Conservation (phyloP, 2,888 invertebrate genomes). For the Notodonta dromedarius region DNA sequence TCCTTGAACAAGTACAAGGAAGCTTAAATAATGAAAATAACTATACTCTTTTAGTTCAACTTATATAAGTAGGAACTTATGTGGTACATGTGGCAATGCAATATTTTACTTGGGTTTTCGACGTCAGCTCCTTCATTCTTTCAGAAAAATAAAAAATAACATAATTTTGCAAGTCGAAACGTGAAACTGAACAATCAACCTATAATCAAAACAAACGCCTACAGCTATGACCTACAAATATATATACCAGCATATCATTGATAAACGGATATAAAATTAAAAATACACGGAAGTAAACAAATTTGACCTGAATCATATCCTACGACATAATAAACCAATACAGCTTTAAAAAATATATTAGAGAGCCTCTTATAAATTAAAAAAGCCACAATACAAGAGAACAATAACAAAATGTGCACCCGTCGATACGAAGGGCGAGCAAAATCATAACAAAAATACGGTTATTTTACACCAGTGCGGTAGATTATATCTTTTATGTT, state of each 20-base stretch:
- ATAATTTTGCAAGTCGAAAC: neutral
- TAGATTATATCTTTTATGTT: constrained; percentile 83
- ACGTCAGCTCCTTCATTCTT: neutral
- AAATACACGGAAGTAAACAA: constrained; percentile 1
- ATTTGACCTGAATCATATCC: neutral
- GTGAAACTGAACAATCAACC: constrained; percentile 4
- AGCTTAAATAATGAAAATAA: no score
- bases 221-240: neutral
- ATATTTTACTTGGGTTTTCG: no score
- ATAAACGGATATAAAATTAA: constrained; percentile 5
- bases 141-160: neutral
- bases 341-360: neutral
- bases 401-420: constrained; percentile 61
- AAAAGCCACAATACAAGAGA: constrained; percentile 61
- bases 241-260: neutral
- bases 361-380: constrained; percentile 27
- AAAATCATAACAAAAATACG: constrained; percentile 78
- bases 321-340: neutral
- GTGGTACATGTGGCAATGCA: no score
- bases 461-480: constrained; percentile 83
- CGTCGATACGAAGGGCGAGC: constrained; percentile 65
- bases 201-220: constrained; percentile 3
- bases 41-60: no score
- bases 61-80: no score
- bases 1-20: no score